A percentile compares a stretch with the other conserved stretches of the same genome.
Conservation (phyloP, 2,797 vertebrate genomes). For the Steatocranus sp. region DNA sequence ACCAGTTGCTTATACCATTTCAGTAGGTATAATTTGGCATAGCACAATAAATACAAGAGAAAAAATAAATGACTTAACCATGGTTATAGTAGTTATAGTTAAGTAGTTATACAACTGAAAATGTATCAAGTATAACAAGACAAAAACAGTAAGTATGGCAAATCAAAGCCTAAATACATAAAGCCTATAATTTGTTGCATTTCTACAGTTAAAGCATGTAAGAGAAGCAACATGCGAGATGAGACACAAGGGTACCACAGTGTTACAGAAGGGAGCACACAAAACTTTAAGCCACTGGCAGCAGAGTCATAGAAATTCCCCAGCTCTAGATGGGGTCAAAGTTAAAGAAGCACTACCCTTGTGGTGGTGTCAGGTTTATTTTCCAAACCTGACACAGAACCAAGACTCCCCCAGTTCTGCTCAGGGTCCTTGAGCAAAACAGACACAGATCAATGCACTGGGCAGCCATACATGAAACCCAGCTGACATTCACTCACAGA, state of each 20-base stretch:
- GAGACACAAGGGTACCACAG: not conserved
- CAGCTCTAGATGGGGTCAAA: constrained; percentile 29
- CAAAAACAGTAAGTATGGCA: not conserved
- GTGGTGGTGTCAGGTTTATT: constrained; percentile 57
- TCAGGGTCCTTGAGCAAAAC: constrained; percentile 68
- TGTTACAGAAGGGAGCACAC: constrained; percentile 24
- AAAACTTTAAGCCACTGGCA: constrained; percentile 15
- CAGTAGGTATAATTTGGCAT: not conserved
- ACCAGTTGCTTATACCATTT: not conserved
- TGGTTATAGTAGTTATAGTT: not conserved
- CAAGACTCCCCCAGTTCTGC: constrained; percentile 55
- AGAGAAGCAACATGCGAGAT: constrained; percentile 19
- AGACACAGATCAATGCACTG: constrained; percentile 56
- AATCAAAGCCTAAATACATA: not conserved
- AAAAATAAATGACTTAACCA: not conserved
- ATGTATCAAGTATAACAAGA: not conserved
- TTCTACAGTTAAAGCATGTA: not conserved
- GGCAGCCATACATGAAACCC: constrained; percentile 7
- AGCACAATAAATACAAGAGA: not conserved
- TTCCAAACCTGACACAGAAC: constrained; percentile 59
- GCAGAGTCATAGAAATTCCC: constrained; percentile 12
- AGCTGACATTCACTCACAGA: not conserved
- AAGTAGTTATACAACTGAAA: not conserved
- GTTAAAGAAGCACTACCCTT: constrained; percentile 58
- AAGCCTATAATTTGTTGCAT: not conserved